Percentiles rank a stretch among this genome's conserved stretches.
These are phyloP conservation scores for Boulengeromyrus knoepffleri DNA, from an alignment of 2,113 vertebrate species.

Conservation along the genomic window DNA sequence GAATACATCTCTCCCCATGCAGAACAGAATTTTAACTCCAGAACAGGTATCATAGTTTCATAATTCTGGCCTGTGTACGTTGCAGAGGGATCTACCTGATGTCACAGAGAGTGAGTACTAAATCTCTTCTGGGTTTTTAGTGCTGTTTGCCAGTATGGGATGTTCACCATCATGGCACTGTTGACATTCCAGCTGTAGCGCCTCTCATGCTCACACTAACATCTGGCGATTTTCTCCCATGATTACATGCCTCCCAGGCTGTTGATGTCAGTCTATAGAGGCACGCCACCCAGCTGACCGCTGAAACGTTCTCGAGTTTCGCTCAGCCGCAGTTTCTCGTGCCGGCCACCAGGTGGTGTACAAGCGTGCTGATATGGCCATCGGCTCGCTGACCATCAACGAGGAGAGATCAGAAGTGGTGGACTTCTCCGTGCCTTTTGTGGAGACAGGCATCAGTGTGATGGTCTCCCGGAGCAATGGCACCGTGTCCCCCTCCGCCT, in stretches of 20 bases:
- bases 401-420: constrained; percentile 84
- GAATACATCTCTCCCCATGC: not conserved
- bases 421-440: constrained; percentile 86
- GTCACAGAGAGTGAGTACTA: not conserved
- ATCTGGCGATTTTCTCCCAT: not conserved
- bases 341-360: constrained; percentile 68
- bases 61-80: not conserved
- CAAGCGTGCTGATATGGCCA: constrained; percentile 83
- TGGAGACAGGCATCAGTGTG: constrained; percentile 86
- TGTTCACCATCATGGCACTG: not conserved
- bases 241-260: not conserved
- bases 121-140: not conserved
- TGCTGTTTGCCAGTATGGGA: not conserved
- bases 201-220: not conserved
- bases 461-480: constrained; percentile 89
- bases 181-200: not conserved
- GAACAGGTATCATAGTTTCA: not conserved
- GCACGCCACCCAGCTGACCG: not conserved
- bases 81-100: not conserved
- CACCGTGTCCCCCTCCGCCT: constrained; percentile 83
- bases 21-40: not conserved
- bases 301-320: not conserved
- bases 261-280: not conserved
- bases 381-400: constrained; percentile 86
- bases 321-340: constrained; percentile 7